Conservation (phyloP, 2,113 vertebrate genomes). For the Pipa parva region DNA sequence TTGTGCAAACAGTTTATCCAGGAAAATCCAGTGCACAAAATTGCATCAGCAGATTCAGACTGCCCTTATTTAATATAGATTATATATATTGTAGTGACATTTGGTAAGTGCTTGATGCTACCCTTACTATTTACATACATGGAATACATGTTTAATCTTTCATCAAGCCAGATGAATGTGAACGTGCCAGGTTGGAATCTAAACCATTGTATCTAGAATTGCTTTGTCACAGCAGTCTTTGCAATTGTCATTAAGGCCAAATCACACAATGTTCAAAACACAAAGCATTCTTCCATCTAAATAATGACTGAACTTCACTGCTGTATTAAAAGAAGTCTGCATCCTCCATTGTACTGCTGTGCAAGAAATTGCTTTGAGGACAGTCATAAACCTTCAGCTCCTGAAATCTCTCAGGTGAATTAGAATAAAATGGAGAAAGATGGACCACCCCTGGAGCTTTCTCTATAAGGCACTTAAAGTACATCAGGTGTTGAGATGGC, state of each 20-base stretch:
- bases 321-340: neutral
- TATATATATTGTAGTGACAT: neutral
- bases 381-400: neutral
- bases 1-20: too few species aligned
- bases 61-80: neutral
- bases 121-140: neutral
- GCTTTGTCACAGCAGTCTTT: conserved; percentile 1
- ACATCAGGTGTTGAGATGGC: neutral
- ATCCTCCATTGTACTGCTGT: neutral
- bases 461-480: neutral
- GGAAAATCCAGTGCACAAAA: too few species aligned
- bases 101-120: neutral
- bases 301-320: neutral
- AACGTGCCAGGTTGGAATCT: neutral
- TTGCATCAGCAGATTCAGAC: too few species aligned
- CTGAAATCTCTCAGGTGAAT: neutral
- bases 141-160: neutral
- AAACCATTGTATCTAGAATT: neutral
- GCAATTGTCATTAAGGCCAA: conserved; percentile 1
- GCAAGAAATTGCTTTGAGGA: conserved; percentile 1
- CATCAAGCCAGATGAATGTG: neutral
- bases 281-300: neutral
- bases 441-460: neutral
- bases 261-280: neutral
- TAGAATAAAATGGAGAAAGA: neutral